Percentiles rank a stretch among this genome's conserved stretches.
Conservation (phyloP, 2,888 invertebrate genomes). For the Oithona nana region DNA sequence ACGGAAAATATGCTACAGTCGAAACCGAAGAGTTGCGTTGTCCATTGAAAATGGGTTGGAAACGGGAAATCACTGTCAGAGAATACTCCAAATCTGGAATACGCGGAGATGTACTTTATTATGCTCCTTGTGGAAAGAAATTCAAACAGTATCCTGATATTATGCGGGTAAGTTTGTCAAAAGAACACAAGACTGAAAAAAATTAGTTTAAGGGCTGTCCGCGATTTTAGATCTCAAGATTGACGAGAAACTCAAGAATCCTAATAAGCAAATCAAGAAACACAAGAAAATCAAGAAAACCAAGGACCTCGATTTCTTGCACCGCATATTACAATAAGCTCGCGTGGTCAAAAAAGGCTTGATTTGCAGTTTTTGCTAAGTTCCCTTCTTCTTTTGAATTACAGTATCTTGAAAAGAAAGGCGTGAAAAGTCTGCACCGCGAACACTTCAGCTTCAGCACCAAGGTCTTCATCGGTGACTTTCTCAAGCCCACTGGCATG, state of each 20-base stretch:
- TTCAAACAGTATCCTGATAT: conserved; percentile 42
- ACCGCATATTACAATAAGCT: neutral
- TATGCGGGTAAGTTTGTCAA: conserved; percentile 29
- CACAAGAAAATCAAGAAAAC: too few relatives aligned
- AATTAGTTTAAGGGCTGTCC: neutral
- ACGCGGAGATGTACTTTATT: conserved; percentile 83
- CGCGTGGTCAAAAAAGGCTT: neutral
- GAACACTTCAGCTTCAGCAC: conserved; percentile 87
- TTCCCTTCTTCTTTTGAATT: too few relatives aligned
- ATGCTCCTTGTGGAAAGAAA: conserved; percentile 43
- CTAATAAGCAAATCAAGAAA: too few relatives aligned
- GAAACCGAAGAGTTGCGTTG: conserved; percentile 37
- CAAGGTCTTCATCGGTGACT: conserved; percentile 71
- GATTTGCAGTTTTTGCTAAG: conserved; percentile 17
- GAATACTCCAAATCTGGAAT: conserved; percentile 67
- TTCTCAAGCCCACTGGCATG: conserved; percentile 45
- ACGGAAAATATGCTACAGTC: neutral
- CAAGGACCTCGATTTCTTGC: too few relatives aligned
- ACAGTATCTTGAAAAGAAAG: conserved; percentile 54
- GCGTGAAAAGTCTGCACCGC: conserved; percentile 43
- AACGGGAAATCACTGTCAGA: conserved; percentile 71
- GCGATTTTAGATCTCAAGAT: neutral
- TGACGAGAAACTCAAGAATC: too few relatives aligned
- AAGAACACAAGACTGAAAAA: neutral
- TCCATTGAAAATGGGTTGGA: conserved; percentile 62